Conservation (phyloP, 2,888 invertebrate species). For the Napeogenes inachia region DNA sequence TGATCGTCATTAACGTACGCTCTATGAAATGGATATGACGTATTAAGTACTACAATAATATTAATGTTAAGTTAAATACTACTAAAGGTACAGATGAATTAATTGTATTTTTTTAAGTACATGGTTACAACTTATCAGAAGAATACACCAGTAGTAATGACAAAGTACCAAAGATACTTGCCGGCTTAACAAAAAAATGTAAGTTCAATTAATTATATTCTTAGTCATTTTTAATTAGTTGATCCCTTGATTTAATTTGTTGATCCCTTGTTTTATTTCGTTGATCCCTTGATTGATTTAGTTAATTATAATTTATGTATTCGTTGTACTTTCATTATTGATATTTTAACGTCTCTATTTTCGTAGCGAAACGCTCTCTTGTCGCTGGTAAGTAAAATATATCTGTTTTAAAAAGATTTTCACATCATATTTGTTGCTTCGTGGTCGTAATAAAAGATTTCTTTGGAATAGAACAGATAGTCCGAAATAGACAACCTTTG, state of each 20-base stretch:
- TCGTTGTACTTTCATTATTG: neutral
- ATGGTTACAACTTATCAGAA: too few relatives aligned
- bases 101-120: too few relatives aligned
- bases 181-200: too few relatives aligned
- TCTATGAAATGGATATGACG: neutral
- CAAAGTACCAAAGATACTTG: too few relatives aligned
- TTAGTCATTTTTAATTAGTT: neutral
- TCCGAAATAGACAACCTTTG: conserved; percentile 4
- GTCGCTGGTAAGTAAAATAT: neutral
- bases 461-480: neutral
- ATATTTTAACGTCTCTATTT: neutral
- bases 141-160: too few relatives aligned
- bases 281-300: too few relatives aligned
- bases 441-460: neutral
- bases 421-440: conserved; percentile 1
- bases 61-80: too few relatives aligned
- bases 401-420: neutral
- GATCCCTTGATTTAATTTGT: too few relatives aligned
- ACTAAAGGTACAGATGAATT: too few relatives aligned
- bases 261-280: too few relatives aligned
- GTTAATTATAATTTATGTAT: too few relatives aligned
- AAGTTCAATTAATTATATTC: too few relatives aligned
- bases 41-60: neutral
- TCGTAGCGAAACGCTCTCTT: neutral
- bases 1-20: neutral